A percentile compares a stretch with the other conserved stretches of the same genome.
Conservation (phyloP, 2,113 vertebrate species). For the Carassius auratus region DNA sequence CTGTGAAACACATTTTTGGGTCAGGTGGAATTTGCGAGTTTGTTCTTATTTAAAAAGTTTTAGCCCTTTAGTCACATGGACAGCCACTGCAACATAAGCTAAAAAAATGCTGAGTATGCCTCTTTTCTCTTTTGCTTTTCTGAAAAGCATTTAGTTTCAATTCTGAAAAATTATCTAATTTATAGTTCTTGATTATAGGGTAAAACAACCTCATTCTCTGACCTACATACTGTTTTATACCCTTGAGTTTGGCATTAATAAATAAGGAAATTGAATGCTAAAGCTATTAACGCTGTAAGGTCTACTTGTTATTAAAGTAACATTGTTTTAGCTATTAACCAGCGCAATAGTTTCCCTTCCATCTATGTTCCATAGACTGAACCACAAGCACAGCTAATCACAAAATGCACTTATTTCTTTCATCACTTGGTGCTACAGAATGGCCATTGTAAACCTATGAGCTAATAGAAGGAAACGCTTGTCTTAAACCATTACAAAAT, state of each 20-base stretch:
- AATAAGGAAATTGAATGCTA: conserved; percentile 3
- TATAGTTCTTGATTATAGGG: background rate
- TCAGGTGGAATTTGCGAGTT: background rate
- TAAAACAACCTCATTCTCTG: background rate
- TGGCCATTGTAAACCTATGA: conserved; percentile 39
- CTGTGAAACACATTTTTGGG: background rate
- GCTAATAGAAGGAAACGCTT: conserved; percentile 30
- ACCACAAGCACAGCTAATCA: conserved; percentile 27
- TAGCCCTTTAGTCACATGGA: conserved; percentile 1
- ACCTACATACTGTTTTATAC: background rate
- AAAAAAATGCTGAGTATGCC: background rate
- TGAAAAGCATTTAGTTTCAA: background rate
- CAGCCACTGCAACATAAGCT: background rate
- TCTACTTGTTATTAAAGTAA: background rate
- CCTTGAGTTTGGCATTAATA: background rate
- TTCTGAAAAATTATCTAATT: background rate
- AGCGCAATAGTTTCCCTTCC: background rate
- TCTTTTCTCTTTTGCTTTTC: background rate
- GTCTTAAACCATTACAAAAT: conserved; percentile 27
- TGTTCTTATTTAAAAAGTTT: background rate
- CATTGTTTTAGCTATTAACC: background rate
- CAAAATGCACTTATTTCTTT: conserved; percentile 21
- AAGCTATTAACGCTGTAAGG: background rate
- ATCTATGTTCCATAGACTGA: background rate
- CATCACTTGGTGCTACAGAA: conserved; percentile 34